phyloP scores from a whole-genome alignment of 2,113 vertebrate genomes.

The Xenopus borealis region DNA sequence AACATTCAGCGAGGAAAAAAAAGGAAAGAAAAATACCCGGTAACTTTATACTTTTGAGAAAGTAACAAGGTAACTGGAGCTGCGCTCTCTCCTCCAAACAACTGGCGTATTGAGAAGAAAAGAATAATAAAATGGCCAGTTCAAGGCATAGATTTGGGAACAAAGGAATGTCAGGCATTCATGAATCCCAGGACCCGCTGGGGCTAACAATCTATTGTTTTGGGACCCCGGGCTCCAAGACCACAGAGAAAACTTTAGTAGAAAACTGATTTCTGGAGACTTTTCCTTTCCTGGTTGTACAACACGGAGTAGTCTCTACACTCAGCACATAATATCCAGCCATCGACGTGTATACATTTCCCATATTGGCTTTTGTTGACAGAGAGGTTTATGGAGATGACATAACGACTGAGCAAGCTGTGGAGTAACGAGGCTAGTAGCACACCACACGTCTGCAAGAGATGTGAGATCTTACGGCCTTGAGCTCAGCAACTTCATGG shows the following conservation, averaged over 20 bases:
- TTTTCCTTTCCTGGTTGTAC: not conserved
- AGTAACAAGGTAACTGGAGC: constrained; percentile 28
- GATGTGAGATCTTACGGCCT: not conserved
- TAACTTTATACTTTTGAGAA: constrained; percentile 30
- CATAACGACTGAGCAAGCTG: constrained; percentile 15
- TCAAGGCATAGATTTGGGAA: constrained; percentile 13
- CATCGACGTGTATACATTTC: not conserved
- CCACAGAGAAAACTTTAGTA: not conserved
- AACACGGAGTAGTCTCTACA: not conserved
- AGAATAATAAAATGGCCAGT: constrained; percentile 6
- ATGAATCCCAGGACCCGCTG: constrained; percentile 13
- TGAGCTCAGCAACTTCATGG: not conserved
- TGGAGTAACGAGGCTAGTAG: constrained; percentile 28
- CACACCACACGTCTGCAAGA: constrained; percentile 21
- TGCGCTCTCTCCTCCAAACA: constrained; percentile 20
- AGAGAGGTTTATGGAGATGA: constrained; percentile 15
- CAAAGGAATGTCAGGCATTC: constrained; percentile 36
- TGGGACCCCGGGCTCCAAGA: not conserved
- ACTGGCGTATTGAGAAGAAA: constrained; percentile 19
- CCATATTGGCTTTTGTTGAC: constrained; percentile 28
- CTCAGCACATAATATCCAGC: constrained; percentile 7
- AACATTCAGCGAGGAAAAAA: no score
- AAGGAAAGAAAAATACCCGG: no score
- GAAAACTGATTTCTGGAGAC: no score
- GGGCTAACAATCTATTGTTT: not conserved